phyloP scores from a whole-genome alignment of 2,888 invertebrate species.

The Mactromeris polynyma region DNA sequence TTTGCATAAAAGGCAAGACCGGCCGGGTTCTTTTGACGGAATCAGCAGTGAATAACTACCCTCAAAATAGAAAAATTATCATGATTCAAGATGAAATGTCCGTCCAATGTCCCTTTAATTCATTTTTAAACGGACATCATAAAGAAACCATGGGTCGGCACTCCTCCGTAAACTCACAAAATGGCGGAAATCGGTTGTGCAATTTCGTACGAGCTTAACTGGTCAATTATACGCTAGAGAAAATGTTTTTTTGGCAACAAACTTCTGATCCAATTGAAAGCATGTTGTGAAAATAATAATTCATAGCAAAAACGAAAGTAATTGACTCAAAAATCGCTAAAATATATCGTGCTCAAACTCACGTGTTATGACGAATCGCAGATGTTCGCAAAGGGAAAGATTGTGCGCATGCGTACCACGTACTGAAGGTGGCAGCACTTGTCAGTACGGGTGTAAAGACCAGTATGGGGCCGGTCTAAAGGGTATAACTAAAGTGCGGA shows the following conservation, averaged over 20 bases:
- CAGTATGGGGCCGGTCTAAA: too few species aligned
- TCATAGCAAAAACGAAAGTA: neutral
- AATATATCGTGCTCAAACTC: conserved; percentile 7
- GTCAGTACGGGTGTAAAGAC: neutral
- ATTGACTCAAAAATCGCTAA: neutral
- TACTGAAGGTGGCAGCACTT: conserved; percentile 50
- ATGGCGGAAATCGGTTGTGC: conserved; percentile 1
- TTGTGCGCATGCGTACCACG: conserved; percentile 67
- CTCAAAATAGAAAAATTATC: too few species aligned
- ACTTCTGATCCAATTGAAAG: too few species aligned
- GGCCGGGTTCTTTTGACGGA: too few species aligned
- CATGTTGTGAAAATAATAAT: neutral
- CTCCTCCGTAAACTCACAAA: neutral
- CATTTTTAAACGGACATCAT: too few species aligned
- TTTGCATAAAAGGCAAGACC: too few species aligned
- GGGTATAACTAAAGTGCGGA: too few species aligned
- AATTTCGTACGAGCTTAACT: neutral
- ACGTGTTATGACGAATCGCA: conserved; percentile 47
- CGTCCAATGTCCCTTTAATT: too few species aligned
- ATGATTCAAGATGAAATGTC: too few species aligned
- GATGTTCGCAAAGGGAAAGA: conserved; percentile 24
- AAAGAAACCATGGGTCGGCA: neutral
- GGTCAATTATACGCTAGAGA: too few species aligned
- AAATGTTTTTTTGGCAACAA: too few species aligned
- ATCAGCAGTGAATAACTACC: too few species aligned